phyloP scores from a whole-genome alignment of 2,888 invertebrate species.

The Scaeva pyrastri region DNA sequence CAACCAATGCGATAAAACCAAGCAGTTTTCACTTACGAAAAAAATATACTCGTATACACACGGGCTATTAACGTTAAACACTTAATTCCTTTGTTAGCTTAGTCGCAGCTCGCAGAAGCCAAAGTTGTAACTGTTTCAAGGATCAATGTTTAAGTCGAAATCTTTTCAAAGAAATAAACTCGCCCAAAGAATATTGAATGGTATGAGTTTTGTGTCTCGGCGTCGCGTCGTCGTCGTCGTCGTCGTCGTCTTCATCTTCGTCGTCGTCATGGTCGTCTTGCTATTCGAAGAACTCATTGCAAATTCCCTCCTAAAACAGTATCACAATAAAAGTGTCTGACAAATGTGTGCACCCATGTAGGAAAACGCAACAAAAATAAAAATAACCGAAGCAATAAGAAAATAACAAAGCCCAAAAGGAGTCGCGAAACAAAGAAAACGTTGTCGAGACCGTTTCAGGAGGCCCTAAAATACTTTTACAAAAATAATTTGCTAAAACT shows the following conservation, averaged over 20 bases:
- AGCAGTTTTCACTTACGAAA: not conserved
- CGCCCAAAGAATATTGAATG: not conserved
- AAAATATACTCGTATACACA: not conserved
- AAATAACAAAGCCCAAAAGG: constrained; percentile 24
- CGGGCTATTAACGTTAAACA: constrained; percentile 12
- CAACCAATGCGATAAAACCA: not conserved
- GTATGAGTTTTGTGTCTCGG: constrained; percentile 3
- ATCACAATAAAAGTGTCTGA: constrained; percentile 54
- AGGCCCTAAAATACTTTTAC: constrained; percentile 52
- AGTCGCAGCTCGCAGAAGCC: not conserved
- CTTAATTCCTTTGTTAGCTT: constrained; percentile 28
- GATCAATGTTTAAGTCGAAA: constrained; percentile 4
- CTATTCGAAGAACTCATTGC: constrained; percentile 58
- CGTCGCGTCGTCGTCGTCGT: not conserved
- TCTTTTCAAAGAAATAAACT: constrained; percentile 17
- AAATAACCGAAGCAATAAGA: constrained; percentile 32
- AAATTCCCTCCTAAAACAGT: constrained; percentile 34
- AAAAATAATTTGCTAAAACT: constrained; percentile 15
- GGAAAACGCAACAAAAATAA: constrained; percentile 29
- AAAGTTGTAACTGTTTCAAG: constrained; percentile 6
- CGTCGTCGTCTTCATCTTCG: too few relatives aligned
- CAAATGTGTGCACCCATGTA: constrained; percentile 58
- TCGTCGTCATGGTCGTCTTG: constrained; percentile 21
- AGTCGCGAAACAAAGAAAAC: constrained; percentile 68
- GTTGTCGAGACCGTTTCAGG: not conserved